Base-by-base conservation (phyloP, 2,113 vertebrate species). In the Parus major region DNA sequence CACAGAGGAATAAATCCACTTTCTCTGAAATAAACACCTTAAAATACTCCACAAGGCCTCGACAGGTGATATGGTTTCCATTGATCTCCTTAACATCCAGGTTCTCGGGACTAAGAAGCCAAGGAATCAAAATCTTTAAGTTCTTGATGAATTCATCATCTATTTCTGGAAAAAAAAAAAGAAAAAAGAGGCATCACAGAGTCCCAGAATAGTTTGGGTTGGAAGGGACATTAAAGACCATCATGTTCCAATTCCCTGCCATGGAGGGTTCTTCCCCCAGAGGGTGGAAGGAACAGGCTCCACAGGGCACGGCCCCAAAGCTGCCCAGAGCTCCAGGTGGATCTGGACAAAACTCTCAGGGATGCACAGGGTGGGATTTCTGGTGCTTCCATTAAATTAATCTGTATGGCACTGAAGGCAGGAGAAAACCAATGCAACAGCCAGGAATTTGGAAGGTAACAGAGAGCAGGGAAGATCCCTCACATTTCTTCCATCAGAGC, bases 31-130 rank as follows among this genome's bases (percentile, higher is more conserved):
- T 11, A 44, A 87, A 22, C 90, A 99, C 99, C 99, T 99, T 99
- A 94, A 99, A 99, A 96, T 99, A 99, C 89, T 99, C 99, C 97
- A 99, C 95, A 78, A 99, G 98, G 91, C 99, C 99, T 86, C 99
- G 98, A 90, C 99, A 99, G 90, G 99, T 99, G 97, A 99, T 99
- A 23, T 99, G 98, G 96, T 99, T 99, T 60, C 99, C 99, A 64
- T 99, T 99, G 97, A 99, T 99, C 98, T 99, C 99, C 97, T 99
- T 99, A 79, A 99, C 96, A 1, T 99, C 99, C 90, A 99, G 98
- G 97, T 96, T 99, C 42, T 97, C 96, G 0, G 99, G 99, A 91
- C 98, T 98, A 61, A 99, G 98, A 6, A 99, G 98, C 99, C 99
- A 99, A n/a, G 99, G 99, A 68, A 99, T 99, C 98, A 99, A 97